Evolutionary conservation across 2,797 vertebrate species (phyloP).

Genomic region (Morelia viridis): DNA sequence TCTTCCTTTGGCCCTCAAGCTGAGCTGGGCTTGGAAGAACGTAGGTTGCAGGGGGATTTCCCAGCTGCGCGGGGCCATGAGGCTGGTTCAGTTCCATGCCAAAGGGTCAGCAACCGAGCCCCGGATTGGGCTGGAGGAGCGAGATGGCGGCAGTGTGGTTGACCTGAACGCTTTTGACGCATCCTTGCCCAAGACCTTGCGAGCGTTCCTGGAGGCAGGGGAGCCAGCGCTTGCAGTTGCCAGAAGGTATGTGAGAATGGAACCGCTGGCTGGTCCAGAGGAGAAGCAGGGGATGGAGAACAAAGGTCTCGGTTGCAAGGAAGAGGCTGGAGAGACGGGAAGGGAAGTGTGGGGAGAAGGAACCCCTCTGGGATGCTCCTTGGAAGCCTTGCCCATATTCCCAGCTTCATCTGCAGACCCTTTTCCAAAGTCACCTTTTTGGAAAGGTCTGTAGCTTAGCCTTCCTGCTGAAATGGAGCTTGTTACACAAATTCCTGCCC

Average conservation of each 20-base stretch:
- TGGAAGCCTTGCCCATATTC: too few relatives aligned
- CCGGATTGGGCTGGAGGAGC: slow-evolving; percentile 84
- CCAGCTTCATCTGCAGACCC: too few relatives aligned
- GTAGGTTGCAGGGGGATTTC: neutral
- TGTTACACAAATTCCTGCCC: too few relatives aligned
- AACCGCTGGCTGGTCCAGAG: neutral
- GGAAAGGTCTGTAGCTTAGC: too few relatives aligned
- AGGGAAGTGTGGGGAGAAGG: neutral
- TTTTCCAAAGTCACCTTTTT: too few relatives aligned
- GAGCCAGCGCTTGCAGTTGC: slow-evolving; percentile 77
- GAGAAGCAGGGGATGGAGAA: neutral
- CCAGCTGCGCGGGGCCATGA: slow-evolving; percentile 72
- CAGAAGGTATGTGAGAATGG: slow-evolving; percentile 71
- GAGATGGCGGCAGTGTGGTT: slow-evolving; percentile 74
- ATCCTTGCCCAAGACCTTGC: slow-evolving; percentile 81
- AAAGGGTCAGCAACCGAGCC: slow-evolving; percentile 37
- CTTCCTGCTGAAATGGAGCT: too few relatives aligned
- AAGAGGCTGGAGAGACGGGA: neutral
- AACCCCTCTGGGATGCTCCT: too few relatives aligned
- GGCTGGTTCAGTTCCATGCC: slow-evolving; percentile 85
- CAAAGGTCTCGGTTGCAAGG: neutral
- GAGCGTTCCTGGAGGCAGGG: slow-evolving; percentile 83
- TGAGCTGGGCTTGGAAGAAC: neutral
- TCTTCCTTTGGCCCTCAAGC: slow-evolving; percentile 28
- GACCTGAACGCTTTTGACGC: slow-evolving; percentile 85